Percentiles rank a stretch among this genome's conserved stretches.
phyloP scores from a whole-genome alignment of 2,888 invertebrate genomes.

The Norana najaformis region DNA sequence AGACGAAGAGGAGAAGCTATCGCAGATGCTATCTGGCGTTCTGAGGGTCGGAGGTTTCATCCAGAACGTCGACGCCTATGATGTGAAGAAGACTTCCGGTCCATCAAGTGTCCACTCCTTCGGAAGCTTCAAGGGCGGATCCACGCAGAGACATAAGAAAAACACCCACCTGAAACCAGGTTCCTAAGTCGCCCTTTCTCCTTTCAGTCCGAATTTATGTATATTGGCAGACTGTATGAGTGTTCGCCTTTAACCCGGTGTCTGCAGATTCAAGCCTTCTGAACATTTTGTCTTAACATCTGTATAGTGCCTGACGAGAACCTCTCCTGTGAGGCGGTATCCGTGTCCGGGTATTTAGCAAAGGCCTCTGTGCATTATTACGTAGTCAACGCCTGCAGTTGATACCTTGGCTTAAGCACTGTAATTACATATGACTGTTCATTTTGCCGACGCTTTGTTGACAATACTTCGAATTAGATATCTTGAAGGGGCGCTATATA shows the following conservation, averaged over 20 bases:
- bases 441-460: too few species aligned
- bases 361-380: background rate
- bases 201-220: background rate
- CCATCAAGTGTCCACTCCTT: background rate
- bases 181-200: background rate
- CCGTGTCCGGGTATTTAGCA: background rate
- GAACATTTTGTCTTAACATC: background rate
- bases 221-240: too few species aligned
- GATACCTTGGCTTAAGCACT: too few species aligned
- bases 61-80: background rate
- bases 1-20: background rate
- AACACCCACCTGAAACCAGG: background rate
- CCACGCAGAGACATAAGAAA: background rate
- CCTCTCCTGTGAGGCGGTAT: background rate
- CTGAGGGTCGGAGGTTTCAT: background rate
- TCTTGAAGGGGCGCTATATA: too few species aligned
- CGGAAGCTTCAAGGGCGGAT: constrained; percentile 15
- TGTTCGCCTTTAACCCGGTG: background rate
- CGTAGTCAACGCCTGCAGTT: background rate
- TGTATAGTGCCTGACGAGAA: too few species aligned
- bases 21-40: background rate
- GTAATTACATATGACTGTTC: too few species aligned
- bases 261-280: background rate
- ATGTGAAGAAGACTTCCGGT: background rate
- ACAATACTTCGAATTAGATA: too few species aligned